Conservation (phyloP, 2,888 invertebrate genomes). For the Eremobia ochroleuca region DNA sequence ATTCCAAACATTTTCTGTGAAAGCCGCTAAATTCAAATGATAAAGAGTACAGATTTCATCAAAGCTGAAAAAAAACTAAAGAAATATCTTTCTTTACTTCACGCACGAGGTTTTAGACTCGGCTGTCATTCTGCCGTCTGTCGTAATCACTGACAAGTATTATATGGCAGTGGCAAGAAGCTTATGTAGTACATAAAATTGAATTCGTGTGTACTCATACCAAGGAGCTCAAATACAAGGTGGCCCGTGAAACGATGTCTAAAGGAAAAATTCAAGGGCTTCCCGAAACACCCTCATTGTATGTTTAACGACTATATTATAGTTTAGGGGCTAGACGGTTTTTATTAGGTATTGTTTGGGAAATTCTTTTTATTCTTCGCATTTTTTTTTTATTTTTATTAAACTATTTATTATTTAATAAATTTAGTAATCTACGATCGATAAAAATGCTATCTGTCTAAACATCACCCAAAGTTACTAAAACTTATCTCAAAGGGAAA, state of each 20-base stretch:
- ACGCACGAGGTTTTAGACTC: background rate
- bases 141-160: background rate
- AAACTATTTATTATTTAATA: too few relatives aligned
- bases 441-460: too few relatives aligned
- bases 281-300: background rate
- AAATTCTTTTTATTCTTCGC: too few relatives aligned
- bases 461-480: too few relatives aligned
- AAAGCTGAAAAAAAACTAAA: background rate
- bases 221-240: background rate
- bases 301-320: background rate
- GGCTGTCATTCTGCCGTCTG: background rate
- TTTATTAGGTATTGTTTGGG: background rate
- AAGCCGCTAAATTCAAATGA: background rate
- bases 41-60: background rate
- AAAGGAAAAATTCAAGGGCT: background rate
- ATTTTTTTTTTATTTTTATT: too few relatives aligned
- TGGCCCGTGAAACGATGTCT: background rate
- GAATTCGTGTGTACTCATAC: background rate
- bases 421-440: too few relatives aligned
- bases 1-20: background rate
- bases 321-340: background rate
- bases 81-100: background rate
- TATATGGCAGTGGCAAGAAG: background rate
- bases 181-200: background rate
- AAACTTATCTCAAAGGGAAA: too few relatives aligned